Base-by-base conservation (phyloP, 2,113 vertebrate genomes). In the Hemiscyllium ocellatum region DNA sequence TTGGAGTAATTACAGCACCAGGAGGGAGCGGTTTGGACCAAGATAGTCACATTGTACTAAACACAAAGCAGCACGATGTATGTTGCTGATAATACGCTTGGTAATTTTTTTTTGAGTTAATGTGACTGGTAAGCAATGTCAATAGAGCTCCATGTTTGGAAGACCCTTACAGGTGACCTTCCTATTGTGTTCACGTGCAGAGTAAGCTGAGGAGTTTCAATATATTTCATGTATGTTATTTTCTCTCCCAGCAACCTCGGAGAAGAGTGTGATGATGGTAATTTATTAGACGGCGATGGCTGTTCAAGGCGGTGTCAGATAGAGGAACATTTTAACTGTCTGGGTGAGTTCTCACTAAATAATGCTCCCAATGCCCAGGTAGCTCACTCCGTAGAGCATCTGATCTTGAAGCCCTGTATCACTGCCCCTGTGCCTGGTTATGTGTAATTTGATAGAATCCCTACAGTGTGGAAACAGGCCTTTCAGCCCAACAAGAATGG, bases 231-330 rank as follows among this genome's bases (percentile, higher is more conserved):
- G 1, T 69, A 8, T 15, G 47, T 95, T 95, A n/a, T 66, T 68
- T 22, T 50, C 69, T 95, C 33, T 72, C 68, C 37, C 90, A 99
- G 99, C 97, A 97, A 70, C 80, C 96, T 97, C 68, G 97, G 96
- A 50, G 99, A 99, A 95, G 98, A 98, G 96, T 99, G 99, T 33
- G 99, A 99, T 95, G 99, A 99, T 95, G 97, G 97, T 33, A 98
- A 98, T 96, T 97, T 99, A 95, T 56, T 99, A 97, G 98, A 98
- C 37, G 98, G 98, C 76, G 99, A 99, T 12, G 99, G 99, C 91
- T 99, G 99, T 96, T 99, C 99, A n/a, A 98, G 98, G 97, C 98
- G 97, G 6, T 99, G 99, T 96, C 96, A 96, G 42, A 97, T 97
- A 93, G 99, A 99, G 96, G 96, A 96, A 96, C 98, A 98, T 95